Base-by-base conservation (phyloP, 2,113 vertebrate species). In the Gallinago paraguaiae region DNA sequence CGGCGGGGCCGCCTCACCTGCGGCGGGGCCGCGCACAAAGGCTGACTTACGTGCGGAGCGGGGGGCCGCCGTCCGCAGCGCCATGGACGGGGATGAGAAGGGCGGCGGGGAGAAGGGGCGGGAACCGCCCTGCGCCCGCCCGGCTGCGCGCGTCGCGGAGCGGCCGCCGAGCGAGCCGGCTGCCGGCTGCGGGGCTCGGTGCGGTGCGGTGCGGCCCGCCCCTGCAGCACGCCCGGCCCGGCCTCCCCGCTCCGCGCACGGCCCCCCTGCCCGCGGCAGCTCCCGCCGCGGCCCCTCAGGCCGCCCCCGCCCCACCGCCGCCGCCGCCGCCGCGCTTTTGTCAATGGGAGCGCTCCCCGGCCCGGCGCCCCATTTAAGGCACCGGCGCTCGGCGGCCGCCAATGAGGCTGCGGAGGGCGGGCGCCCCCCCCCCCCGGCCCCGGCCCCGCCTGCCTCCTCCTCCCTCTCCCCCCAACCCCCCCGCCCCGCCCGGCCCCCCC, bases 391-490 rank as follows among this genome's bases (percentile, higher is more conserved):
- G 97, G 97, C 97, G 69, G 96, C 81, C 95, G 94, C 98, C 98
- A 98, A 98, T 98, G 96, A 97, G 86, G 92, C 78, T 56, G 95
- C 77, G 93, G 97, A 88, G 97, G 92, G 69, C 96, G 95, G 96
- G 37, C 37, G 37, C 37, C 16, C 54, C 17, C 9, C 54, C 30
- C 54, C 54, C 82, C 86, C n/a, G n/a, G n/a, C 71, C 77, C 22
- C 43, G 20, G 4, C 9, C 37, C 37, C 37, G 37, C 37, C 37
- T 39, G 37, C 37, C 37, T 39, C 37, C 37, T 39, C 37, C 37
- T 39, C 54, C 17, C 9, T 28, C 30, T 28, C 54, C 82, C 88
- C 71, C 77, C 22, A 35, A 20, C 15, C 37, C 51, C 65, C 9
- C 37, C 20, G 51, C 51, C 46, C 61, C 39, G 23, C 48, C 53